These are phyloP conservation scores for Sarcophilus harrisii DNA, from an alignment of 2,797 vertebrate species.

Conservation along the genomic window DNA sequence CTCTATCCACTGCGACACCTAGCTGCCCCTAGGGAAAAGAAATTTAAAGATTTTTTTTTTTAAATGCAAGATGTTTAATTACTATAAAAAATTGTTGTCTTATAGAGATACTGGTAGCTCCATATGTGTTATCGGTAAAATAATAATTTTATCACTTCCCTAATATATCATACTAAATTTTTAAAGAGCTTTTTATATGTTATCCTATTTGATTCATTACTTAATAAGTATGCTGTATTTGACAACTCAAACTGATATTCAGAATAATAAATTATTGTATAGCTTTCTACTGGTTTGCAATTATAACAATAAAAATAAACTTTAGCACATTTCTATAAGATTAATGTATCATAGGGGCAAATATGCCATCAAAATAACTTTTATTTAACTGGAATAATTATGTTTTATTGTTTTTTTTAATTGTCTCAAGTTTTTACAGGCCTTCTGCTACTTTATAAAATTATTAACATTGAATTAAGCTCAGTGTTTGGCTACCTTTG, in stretches of 20 bases:
- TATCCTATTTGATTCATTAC: conserved; percentile 70
- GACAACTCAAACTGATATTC: conserved; percentile 60
- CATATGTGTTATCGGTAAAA: conserved; percentile 14
- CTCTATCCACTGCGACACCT: too few relatives aligned
- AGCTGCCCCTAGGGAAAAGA: not conserved
- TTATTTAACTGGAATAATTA: not conserved
- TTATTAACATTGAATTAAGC: not conserved
- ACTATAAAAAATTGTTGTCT: conserved; percentile 65
- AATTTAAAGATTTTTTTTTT: not conserved
- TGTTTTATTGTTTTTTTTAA: not conserved
- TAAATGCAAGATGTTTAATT: not conserved
- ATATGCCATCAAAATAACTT: not conserved
- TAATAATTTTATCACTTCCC: not conserved
- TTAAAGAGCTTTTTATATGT: not conserved
- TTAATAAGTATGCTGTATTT: conserved; percentile 69
- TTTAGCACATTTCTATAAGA: not conserved
- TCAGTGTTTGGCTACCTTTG: not conserved
- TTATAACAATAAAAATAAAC: conserved; percentile 43
- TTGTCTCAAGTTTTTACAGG: not conserved
- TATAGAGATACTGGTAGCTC: conserved; percentile 44
- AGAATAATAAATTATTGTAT: conserved; percentile 46
- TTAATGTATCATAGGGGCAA: not conserved
- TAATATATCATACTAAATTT: not conserved
- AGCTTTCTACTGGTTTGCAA: conserved; percentile 64
- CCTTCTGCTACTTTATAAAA: not conserved